Conservation (phyloP, 2,888 invertebrate species). For the Eupithecia tripunctaria region DNA sequence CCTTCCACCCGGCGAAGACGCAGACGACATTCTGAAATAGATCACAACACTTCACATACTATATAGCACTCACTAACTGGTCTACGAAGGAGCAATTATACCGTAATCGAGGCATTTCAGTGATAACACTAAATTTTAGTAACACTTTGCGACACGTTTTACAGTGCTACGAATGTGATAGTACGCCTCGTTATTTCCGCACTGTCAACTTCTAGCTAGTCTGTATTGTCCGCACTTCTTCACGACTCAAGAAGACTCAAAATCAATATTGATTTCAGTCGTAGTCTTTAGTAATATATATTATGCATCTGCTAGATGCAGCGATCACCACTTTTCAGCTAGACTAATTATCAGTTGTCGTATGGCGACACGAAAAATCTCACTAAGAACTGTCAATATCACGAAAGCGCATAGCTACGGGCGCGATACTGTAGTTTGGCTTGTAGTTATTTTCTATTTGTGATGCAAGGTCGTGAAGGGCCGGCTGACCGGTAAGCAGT, state of each 20-base stretch:
- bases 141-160: slow-evolving; percentile 68
- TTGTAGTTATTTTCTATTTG: slow-evolving; percentile 62
- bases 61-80: slow-evolving; percentile 69
- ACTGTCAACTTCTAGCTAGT: background rate
- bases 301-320: background rate
- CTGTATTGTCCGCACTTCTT: background rate
- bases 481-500: slow-evolving; percentile 54
- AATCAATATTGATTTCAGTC: background rate
- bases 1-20: slow-evolving; percentile 68
- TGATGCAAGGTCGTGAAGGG: slow-evolving; percentile 76
- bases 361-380: background rate
- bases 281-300: background rate
- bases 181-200: background rate
- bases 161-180: background rate
- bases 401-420: background rate
- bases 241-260: background rate
- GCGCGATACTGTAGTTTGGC: slow-evolving; percentile 14
- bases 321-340: background rate
- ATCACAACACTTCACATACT: slow-evolving; percentile 63
- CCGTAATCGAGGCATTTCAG: slow-evolving; percentile 80
- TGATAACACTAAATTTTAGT: slow-evolving; percentile 73
- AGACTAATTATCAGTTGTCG: background rate
- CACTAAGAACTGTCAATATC: background rate
- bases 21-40: slow-evolving; percentile 77
- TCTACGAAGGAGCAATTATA: slow-evolving; percentile 70